Evolutionary conservation across 2,888 invertebrate genomes (phyloP), one percentile per base, ranked within the genome.

Genomic region (Calliopum simillimum): DNA sequence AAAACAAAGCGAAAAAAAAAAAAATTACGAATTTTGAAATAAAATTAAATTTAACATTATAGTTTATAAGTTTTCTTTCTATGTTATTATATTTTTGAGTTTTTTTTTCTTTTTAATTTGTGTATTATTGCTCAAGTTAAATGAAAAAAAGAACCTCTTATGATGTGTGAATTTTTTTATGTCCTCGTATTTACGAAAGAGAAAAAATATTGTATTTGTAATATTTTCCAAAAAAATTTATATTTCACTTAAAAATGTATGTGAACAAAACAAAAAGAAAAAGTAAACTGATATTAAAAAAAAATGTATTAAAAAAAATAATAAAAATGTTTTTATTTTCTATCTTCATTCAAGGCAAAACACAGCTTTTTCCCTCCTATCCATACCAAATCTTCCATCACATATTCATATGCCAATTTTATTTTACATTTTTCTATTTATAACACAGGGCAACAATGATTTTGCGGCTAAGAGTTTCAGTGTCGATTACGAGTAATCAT

Each of bases 271-370:
- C 49, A 49, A 23, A 53, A 53, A 53, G 13, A 19, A 21, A 14
- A 49, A 3, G 19, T 13, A 53, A 53, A 53, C 21, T 23, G 21
- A 23, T 13, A 23, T 23, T 53, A 23, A 53, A 23, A 53, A 58
- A 51, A 51, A 65, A 43, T 44, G 65, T 21, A 16, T 33, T 61
- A 23, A 25, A 33, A 61, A 59, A 14, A 61, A 53, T 33, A 8
- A 16, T 16, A 25, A 47, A 8, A 16, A 56, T 55, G 1, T 44
- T 46, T 47, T 12, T 46, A 14, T 55, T 61, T 64, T 41, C 55
- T 69, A 16, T 23, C 58, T 61, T 71, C 43, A 65, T 70, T 70
- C 69, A 73, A 71, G 58, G 46, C 12, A 16, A 16, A 43, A 64
- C 59, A 11, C 25, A 56, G 23, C n/a, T 55, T 55, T 5, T 33